Evolutionary conservation across 2,113 vertebrate genomes (phyloP).

Genomic region (Bagarius yarrelli): DNA sequence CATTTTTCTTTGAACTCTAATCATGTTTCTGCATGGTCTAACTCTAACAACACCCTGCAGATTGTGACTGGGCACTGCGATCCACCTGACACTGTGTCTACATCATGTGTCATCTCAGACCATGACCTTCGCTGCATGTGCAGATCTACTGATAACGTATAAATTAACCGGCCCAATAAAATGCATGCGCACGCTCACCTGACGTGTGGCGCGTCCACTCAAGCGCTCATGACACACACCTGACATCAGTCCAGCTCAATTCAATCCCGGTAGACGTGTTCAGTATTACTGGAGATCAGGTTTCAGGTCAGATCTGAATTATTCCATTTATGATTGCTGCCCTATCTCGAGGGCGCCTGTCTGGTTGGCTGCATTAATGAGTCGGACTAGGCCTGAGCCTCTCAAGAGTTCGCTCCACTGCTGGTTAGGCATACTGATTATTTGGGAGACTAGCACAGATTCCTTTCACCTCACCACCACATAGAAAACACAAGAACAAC

Average conservation of each 20-base stretch:
- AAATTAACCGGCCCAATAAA: not conserved
- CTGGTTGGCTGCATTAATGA: conserved; percentile 36
- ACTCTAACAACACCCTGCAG: not conserved
- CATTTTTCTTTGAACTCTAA: too few species aligned
- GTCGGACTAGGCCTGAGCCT: conserved; percentile 27
- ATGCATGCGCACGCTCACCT: not conserved
- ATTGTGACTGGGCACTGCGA: too few species aligned
- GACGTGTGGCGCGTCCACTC: not conserved
- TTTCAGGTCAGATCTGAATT: conserved; percentile 40
- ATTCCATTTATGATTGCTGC: conserved; percentile 39
- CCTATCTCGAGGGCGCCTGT: conserved; percentile 24
- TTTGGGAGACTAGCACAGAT: conserved; percentile 14
- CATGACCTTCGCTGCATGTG: not conserved
- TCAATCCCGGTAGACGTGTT: conserved; percentile 15
- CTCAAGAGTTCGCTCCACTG: conserved; percentile 20
- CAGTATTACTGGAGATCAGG: conserved; percentile 35
- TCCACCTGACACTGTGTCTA: not conserved
- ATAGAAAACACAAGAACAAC: not conserved
- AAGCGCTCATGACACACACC: not conserved
- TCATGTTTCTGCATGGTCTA: not conserved
- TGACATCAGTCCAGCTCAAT: conserved; percentile 7
- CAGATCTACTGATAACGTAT: not conserved
- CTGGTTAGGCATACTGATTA: conserved; percentile 41
- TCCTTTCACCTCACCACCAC: conserved; percentile 11
- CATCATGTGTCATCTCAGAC: too few species aligned